phyloP scores from a whole-genome alignment of 2,797 vertebrate genomes.

The Numenius phaeopus region DNA sequence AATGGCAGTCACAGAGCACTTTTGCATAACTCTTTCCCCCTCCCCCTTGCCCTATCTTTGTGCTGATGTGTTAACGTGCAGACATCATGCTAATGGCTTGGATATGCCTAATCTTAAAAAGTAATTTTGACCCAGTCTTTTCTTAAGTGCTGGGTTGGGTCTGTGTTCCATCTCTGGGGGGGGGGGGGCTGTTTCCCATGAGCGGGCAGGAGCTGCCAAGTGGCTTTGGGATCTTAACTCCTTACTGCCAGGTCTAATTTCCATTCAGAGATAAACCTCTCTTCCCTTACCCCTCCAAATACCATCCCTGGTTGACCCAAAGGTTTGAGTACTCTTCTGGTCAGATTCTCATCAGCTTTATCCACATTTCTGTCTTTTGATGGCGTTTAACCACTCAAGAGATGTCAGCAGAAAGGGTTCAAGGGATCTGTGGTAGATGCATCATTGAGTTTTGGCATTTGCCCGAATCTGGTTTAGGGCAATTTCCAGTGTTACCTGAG shows the following conservation, averaged over 20 bases:
- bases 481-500: not conserved
- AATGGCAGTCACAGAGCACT: conserved; percentile 26
- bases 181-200: not conserved
- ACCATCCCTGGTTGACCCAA: not conserved
- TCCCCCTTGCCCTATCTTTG: conserved; percentile 30
- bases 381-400: not conserved
- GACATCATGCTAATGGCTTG: conserved; percentile 60
- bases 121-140: conserved; percentile 20
- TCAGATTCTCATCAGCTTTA: not conserved
- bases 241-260: not conserved
- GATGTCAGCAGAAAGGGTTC: not conserved
- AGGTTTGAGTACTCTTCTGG: not conserved
- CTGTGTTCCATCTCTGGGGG: not conserved
- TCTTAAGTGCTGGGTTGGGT: not conserved
- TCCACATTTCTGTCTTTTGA: not conserved
- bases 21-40: conserved; percentile 59
- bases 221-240: not conserved
- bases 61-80: conserved; percentile 74
- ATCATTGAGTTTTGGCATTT: rapidly evolving
- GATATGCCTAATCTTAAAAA: conserved; percentile 37
- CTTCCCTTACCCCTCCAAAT: not conserved
- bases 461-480: not conserved
- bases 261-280: not conserved
- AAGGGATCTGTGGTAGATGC: not conserved
- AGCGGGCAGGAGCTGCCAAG: not conserved